Conservation (phyloP, 1,140 invertebrate genomes). For the Zophobas atratus region DNA sequence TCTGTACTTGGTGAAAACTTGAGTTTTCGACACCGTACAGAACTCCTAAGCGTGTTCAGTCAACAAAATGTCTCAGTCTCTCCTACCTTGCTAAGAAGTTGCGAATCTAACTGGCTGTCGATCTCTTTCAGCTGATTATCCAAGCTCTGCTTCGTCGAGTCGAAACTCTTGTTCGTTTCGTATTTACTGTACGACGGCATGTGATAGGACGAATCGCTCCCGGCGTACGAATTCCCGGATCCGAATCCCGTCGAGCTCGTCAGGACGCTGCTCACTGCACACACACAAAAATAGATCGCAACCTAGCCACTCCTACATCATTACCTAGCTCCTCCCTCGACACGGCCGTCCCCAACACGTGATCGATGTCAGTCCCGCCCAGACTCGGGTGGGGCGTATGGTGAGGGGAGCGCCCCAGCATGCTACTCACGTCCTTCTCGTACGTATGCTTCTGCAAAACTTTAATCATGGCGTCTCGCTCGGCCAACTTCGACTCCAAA, state of each 20-base stretch:
- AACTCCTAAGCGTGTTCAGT: constrained; percentile 53
- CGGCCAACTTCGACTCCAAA: constrained; percentile 89
- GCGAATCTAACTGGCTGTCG: constrained; percentile 77
- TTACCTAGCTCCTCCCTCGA: constrained; percentile 70
- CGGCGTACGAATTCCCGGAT: constrained; percentile 74
- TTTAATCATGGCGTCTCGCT: constrained; percentile 92
- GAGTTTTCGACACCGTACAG: constrained; percentile 29
- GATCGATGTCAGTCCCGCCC: constrained; percentile 68
- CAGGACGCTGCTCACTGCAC: constrained; percentile 72
- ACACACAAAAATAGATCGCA: not conserved
- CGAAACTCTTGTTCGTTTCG: constrained; percentile 77
- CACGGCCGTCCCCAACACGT: constrained; percentile 65
- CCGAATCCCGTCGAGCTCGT: constrained; percentile 73
- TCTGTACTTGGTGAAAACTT: constrained; percentile 37
- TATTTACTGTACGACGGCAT: constrained; percentile 71
- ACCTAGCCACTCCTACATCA: constrained; percentile 16
- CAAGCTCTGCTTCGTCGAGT: constrained; percentile 82
- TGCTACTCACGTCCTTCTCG: constrained; percentile 76
- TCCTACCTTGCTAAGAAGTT: constrained; percentile 81
- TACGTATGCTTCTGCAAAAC: constrained; percentile 88
- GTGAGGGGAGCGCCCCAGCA: constrained; percentile 69
- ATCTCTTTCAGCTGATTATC: constrained; percentile 88
- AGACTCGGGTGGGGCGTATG: constrained; percentile 72
- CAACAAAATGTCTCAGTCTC: constrained; percentile 68
- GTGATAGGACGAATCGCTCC: constrained; percentile 69